Evolutionary conservation across 2,888 invertebrate genomes (phyloP).

Genomic region (Coecobrya sp.): DNA sequence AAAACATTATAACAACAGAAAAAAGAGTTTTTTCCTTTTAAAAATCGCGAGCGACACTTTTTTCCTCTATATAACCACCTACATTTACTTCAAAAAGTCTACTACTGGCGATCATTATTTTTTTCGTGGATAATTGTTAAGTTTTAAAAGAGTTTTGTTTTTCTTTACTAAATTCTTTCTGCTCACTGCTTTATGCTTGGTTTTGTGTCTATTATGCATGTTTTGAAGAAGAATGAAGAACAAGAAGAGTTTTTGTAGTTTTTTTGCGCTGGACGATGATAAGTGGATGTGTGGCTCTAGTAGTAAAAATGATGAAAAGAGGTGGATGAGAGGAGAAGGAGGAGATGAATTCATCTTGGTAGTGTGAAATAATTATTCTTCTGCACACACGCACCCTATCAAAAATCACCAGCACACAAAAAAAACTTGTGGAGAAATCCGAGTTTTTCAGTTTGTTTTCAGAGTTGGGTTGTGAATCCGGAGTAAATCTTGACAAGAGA

Average conservation of each 20-base stretch:
- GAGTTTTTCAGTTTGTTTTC: background rate
- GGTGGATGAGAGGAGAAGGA: background rate
- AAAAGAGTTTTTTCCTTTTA: background rate
- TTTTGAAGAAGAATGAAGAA: background rate
- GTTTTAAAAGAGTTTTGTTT: constrained; percentile 1
- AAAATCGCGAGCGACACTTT: background rate
- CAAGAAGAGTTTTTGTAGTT: background rate
- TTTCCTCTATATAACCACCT: background rate
- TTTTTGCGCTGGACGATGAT: constrained; percentile 29
- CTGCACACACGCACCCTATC: background rate
- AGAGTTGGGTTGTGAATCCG: constrained; percentile 7
- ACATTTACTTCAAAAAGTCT: constrained; percentile 1
- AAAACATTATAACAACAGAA: constrained; percentile 40
- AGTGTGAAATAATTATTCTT: background rate
- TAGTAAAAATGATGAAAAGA: background rate
- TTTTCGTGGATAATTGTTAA: background rate
- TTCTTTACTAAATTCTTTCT: background rate
- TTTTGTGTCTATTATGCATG: constrained; percentile 20
- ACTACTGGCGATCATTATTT: background rate
- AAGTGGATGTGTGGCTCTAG: background rate
- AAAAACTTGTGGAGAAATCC: constrained; percentile 13
- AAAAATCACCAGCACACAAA: constrained; percentile 7
- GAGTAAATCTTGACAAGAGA: constrained; percentile 27
- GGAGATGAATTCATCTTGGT: background rate
- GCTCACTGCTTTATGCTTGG: no score